A percentile compares a stretch with the other conserved stretches of the same genome.
These are phyloP conservation scores for Hyppa rectilinea DNA, from an alignment of 2,888 invertebrate species.

Conservation along the genomic window DNA sequence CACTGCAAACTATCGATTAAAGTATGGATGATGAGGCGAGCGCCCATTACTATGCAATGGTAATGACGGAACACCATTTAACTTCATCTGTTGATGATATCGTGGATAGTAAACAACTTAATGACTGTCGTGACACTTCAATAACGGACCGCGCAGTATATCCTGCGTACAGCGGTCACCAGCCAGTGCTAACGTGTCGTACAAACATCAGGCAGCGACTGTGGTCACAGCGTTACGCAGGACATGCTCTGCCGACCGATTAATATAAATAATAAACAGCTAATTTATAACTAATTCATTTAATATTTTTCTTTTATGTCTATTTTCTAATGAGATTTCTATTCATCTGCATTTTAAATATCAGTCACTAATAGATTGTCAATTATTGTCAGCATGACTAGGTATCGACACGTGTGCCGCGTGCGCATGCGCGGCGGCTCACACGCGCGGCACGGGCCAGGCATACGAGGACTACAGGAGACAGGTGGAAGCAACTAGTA, in stretches of 20 bases:
- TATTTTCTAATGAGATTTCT: slow-evolving; percentile 87
- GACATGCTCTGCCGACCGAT: slow-evolving; percentile 71
- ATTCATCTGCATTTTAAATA: slow-evolving; percentile 81
- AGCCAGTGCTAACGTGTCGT: slow-evolving; percentile 26
- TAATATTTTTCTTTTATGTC: slow-evolving; percentile 80
- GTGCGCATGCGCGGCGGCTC: slow-evolving; percentile 14
- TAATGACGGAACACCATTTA: slow-evolving; percentile 63
- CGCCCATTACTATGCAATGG: slow-evolving; percentile 51
- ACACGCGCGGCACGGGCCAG: slow-evolving; percentile 53
- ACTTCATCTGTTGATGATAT: slow-evolving; percentile 65
- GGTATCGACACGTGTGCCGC: slow-evolving; percentile 52
- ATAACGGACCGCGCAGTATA: slow-evolving; percentile 55
- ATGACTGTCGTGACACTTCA: slow-evolving; percentile 68
- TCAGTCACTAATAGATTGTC: slow-evolving; percentile 80
- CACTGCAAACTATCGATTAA: slow-evolving; percentile 65
- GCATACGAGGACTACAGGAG: slow-evolving; percentile 60
- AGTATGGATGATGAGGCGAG: slow-evolving; percentile 47
- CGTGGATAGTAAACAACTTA: slow-evolving; percentile 69
- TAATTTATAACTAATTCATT: slow-evolving; percentile 85
- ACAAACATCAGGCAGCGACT: slow-evolving; percentile 32
- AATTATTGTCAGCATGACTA: slow-evolving; percentile 76
- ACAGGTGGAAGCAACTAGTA: slow-evolving; percentile 74
- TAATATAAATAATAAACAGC: slow-evolving; percentile 84
- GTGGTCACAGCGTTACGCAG: slow-evolving; percentile 63
- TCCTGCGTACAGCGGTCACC: slow-evolving; percentile 46